Percentiles rank a stretch among this genome's conserved stretches.
phyloP scores from a whole-genome alignment of 2,113 vertebrate species.

The Gobiocypris rarus region DNA sequence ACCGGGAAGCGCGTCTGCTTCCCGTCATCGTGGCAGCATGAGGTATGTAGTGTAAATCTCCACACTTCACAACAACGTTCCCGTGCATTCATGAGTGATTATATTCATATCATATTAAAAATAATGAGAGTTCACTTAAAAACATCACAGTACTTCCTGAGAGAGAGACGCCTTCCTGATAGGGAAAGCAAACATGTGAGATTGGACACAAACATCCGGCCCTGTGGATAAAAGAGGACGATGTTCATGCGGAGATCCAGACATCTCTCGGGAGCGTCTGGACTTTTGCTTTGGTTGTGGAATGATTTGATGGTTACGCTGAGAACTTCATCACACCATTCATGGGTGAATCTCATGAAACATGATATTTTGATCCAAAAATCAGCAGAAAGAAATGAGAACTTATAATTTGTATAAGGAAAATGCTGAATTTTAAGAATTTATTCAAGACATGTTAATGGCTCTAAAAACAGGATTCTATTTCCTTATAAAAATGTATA shows the following conservation, averaged over 20 bases:
- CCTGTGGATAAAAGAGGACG: neutral
- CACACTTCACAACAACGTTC: conserved; percentile 56
- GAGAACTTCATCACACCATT: neutral
- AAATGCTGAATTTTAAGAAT: neutral
- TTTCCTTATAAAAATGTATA: too few relatives aligned
- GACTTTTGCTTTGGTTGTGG: neutral
- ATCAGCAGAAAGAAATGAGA: neutral
- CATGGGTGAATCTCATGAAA: conserved; percentile 14
- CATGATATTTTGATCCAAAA: neutral
- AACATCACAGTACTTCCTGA: conserved; percentile 73
- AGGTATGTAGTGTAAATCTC: conserved; percentile 73
- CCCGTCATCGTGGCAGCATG: conserved; percentile 52
- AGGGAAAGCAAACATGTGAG: conserved; percentile 56
- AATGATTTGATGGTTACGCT: conserved; percentile 3
- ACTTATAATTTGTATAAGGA: neutral
- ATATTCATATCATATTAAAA: conserved; percentile 51
- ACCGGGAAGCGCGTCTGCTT: conserved; percentile 20
- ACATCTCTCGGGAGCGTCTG: neutral
- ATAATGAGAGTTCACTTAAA: conserved; percentile 59
- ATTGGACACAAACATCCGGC: conserved; percentile 47
- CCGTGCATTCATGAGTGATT: conserved; percentile 62
- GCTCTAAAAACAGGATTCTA: too few relatives aligned
- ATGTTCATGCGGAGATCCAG: neutral
- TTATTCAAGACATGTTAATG: neutral
- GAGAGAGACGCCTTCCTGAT: conserved; percentile 67